Percentiles rank a stretch among this genome's conserved stretches.
These are phyloP conservation scores for Hylyphantes graminicola DNA, from an alignment of 1,140 invertebrate genomes.

Conservation along the genomic window DNA sequence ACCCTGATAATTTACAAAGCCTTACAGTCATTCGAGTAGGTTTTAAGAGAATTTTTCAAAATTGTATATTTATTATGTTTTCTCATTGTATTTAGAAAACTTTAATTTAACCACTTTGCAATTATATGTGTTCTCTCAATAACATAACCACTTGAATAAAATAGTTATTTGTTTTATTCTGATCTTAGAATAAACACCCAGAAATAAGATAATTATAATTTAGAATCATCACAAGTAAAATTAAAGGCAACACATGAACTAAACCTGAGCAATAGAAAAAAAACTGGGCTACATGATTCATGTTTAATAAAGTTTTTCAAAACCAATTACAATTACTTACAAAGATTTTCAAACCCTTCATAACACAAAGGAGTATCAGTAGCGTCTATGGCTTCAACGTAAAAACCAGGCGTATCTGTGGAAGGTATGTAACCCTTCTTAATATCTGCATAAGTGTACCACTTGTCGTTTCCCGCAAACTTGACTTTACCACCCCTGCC, in stretches of 20 bases:
- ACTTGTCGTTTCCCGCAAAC: constrained; percentile 71
- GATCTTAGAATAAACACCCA: no score
- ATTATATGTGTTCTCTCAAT: no score
- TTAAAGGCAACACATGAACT: not conserved
- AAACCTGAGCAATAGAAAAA: not conserved
- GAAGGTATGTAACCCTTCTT: constrained; percentile 72
- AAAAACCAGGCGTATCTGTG: constrained; percentile 70
- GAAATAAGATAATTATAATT: no score
- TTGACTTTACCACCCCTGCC: constrained; percentile 76
- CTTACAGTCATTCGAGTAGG: no score
- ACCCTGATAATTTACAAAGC: no score
- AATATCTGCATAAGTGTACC: constrained; percentile 65
- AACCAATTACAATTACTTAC: constrained; percentile 62
- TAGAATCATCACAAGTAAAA: no score
- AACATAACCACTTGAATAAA: no score
- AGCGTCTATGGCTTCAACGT: constrained; percentile 78
- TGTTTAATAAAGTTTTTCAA: not conserved
- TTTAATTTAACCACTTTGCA: no score
- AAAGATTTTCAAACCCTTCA: constrained; percentile 78
- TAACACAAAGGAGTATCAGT: constrained; percentile 74
- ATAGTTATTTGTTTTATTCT: no score
- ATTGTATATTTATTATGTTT: no score
- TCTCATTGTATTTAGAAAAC: no score
- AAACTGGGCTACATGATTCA: not conserved
- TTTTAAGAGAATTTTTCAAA: no score